These are phyloP conservation scores for Cremastobaeus sp. DNA, from an alignment of 2,888 invertebrate species.

Conservation along the genomic window DNA sequence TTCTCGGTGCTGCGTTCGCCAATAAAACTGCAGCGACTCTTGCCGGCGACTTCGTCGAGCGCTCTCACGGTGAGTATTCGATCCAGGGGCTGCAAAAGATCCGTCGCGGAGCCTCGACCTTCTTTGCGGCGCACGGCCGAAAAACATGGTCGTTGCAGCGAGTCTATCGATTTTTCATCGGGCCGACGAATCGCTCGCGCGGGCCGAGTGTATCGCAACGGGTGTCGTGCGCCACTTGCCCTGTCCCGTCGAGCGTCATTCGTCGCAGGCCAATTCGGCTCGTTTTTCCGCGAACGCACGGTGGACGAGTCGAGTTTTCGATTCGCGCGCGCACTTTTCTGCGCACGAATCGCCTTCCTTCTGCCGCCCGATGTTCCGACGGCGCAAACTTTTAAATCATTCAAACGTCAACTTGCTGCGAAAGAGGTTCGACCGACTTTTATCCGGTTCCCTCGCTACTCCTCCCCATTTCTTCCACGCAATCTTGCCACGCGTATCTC, in stretches of 20 bases:
- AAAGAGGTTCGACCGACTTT: conserved; percentile 3
- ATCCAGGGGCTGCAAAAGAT: neutral
- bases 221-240: conserved; percentile 12
- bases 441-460: no score
- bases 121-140: conserved; percentile 53
- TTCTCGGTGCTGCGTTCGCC: conserved; percentile 1
- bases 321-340: conserved; percentile 41
- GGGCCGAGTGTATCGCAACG: conserved; percentile 19
- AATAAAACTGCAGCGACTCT: conserved; percentile 7
- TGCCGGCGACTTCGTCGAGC: neutral
- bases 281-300: neutral
- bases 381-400: conserved; percentile 44
- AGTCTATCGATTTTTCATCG: conserved; percentile 62
- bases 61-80: neutral
- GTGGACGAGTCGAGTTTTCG: conserved; percentile 19
- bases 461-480: neutral
- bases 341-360: conserved; percentile 36
- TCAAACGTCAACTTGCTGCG: conserved; percentile 45
- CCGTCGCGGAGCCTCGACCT: neutral
- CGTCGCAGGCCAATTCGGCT: neutral
- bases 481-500: neutral
- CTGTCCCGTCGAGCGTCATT: neutral
- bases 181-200: conserved; percentile 15
- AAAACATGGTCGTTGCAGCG: conserved; percentile 62
- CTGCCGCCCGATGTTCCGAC: neutral